These are phyloP conservation scores for Abrostola triplasia DNA, from an alignment of 2,888 invertebrate species.

Conservation along the genomic window DNA sequence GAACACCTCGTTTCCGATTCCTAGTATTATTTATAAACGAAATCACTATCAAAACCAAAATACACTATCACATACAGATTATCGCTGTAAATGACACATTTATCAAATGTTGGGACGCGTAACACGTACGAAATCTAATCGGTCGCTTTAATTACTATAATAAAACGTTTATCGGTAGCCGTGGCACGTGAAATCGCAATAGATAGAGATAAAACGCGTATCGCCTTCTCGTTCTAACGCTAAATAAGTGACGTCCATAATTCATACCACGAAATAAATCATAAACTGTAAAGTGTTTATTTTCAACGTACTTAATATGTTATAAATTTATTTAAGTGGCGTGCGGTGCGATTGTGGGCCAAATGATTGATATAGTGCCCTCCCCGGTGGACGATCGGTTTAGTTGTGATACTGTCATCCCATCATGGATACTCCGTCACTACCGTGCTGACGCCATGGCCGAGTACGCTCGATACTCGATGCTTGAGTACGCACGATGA, in stretches of 20 bases:
- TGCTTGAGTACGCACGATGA: constrained; percentile 69
- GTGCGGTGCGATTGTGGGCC: constrained; percentile 82
- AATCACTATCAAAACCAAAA: constrained; percentile 71
- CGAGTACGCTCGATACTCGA: constrained; percentile 58
- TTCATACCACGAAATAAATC: constrained; percentile 87
- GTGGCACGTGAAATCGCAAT: constrained; percentile 82
- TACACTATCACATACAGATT: constrained; percentile 71
- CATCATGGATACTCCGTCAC: constrained; percentile 59
- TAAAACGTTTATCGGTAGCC: constrained; percentile 85
- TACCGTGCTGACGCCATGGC: constrained; percentile 62
- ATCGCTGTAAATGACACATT: constrained; percentile 77
- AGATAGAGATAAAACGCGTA: constrained; percentile 77
- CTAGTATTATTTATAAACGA: constrained; percentile 39
- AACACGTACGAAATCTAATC: constrained; percentile 79
- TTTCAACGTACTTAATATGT: constrained; percentile 87
- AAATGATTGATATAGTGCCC: constrained; percentile 86
- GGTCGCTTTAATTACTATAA: constrained; percentile 83
- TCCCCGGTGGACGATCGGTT: constrained; percentile 76
- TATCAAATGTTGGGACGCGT: constrained; percentile 79
- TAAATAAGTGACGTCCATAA: constrained; percentile 83
- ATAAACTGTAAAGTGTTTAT: constrained; percentile 87
- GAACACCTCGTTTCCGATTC: background rate
- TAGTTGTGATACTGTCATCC: constrained; percentile 79
- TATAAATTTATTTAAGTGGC: constrained; percentile 88
- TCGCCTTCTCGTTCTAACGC: constrained; percentile 75